Evolutionary conservation across 2,113 vertebrate genomes (phyloP).

Genomic region (Malurus melanocephalus): DNA sequence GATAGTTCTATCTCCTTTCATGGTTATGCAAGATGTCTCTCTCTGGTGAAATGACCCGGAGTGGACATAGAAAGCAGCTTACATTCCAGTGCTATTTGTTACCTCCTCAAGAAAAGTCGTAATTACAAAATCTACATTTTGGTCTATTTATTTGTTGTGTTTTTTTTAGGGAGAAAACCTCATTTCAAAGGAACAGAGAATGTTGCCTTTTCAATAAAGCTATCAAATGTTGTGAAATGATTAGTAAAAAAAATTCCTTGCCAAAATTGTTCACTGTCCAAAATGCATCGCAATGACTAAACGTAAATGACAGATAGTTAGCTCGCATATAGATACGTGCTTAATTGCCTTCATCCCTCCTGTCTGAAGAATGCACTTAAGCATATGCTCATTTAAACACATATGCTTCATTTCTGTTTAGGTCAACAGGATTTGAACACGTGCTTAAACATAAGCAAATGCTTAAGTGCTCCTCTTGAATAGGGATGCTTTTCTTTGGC

Average conservation of each 20-base stretch:
- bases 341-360: constrained; percentile 52
- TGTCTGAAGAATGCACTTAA: constrained; percentile 42
- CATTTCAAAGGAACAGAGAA: background rate
- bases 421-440: constrained; percentile 31
- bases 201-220: constrained; percentile 10
- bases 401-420: constrained; percentile 51
- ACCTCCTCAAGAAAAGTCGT: background rate
- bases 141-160: background rate
- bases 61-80: background rate
- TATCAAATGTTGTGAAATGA: constrained; percentile 36
- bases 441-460: constrained; percentile 51
- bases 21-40: constrained; percentile 46
- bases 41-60: constrained; percentile 57
- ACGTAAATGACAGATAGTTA: constrained; percentile 56
- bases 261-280: constrained; percentile 53
- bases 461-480: background rate
- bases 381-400: constrained; percentile 54
- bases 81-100: background rate
- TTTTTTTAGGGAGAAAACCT: background rate
- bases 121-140: background rate
- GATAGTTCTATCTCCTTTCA: constrained; percentile 61
- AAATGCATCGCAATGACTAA: constrained; percentile 38
- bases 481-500: background rate
- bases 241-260: constrained; percentile 32
- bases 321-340: constrained; percentile 20